Conservation (phyloP, 2,113 vertebrate genomes). For the Salvelinus fontinalis region DNA sequence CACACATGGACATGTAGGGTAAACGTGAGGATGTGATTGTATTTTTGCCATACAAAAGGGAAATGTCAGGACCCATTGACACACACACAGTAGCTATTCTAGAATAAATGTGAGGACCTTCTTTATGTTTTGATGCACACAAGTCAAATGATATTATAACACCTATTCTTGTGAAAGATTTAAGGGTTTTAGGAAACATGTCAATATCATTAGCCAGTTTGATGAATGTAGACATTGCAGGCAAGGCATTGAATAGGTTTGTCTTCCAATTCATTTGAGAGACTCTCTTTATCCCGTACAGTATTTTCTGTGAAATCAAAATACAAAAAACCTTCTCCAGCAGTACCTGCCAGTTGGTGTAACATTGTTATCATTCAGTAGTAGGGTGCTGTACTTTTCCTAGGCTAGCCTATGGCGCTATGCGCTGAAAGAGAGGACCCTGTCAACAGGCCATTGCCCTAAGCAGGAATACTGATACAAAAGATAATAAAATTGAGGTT, state of each 20-base stretch:
- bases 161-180: constrained; percentile 39
- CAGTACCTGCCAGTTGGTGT: constrained; percentile 30
- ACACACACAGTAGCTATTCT: not conserved
- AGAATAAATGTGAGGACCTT: not conserved
- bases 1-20: too few species aligned
- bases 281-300: constrained; percentile 33
- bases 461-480: constrained; percentile 47
- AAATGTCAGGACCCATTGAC: too few species aligned
- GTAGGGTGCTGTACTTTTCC: constrained; percentile 26
- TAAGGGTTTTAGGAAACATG: constrained; percentile 57
- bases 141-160: constrained; percentile 48
- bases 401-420: constrained; percentile 42
- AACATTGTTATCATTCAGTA: constrained; percentile 52
- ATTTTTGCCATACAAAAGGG: too few species aligned
- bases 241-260: constrained; percentile 56
- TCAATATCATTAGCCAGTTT: constrained; percentile 62
- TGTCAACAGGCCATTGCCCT: constrained; percentile 58
- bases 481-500: not conserved
- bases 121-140: constrained; percentile 24
- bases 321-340: constrained; percentile 42
- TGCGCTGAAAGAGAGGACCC: constrained; percentile 47
- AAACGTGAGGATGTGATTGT: too few species aligned
- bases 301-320: constrained; percentile 13
- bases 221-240: constrained; percentile 67
- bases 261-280: constrained; percentile 60